phyloP scores from a whole-genome alignment of 1,140 invertebrate species.

The Batillaria attramentaria region DNA sequence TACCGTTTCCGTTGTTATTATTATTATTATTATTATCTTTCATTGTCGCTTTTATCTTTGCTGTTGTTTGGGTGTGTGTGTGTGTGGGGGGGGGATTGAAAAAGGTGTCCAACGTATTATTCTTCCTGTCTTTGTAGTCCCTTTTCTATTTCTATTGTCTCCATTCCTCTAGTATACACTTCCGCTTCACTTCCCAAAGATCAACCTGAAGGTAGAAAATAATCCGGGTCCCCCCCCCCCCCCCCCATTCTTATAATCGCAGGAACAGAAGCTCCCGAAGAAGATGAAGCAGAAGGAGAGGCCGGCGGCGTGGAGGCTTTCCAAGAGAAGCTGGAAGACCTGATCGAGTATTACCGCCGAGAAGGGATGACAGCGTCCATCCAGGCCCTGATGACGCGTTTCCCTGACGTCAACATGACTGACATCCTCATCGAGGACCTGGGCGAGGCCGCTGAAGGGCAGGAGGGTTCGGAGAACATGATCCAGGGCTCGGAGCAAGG shows the following conservation, averaged over 20 bases:
- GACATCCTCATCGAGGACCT: constrained; percentile 17
- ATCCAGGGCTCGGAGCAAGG: not conserved
- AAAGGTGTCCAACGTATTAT: too few relatives aligned
- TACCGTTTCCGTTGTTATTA: too few relatives aligned
- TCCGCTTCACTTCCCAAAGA: too few relatives aligned
- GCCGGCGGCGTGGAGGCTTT: constrained; percentile 29
- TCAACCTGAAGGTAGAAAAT: not conserved
- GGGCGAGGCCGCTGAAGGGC: constrained; percentile 12
- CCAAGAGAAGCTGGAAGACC: constrained; percentile 30
- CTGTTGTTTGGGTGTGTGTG: too few relatives aligned
- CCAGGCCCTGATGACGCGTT: constrained; percentile 25
- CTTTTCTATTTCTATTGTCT: too few relatives aligned
- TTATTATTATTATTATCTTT: too few relatives aligned
- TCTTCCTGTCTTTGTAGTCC: too few relatives aligned
- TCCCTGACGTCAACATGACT: constrained; percentile 35
- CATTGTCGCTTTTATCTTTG: too few relatives aligned
- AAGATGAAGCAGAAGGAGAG: constrained; percentile 4
- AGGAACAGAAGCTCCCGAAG: not conserved
- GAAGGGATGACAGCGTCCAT: constrained; percentile 8
- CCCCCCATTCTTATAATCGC: too few relatives aligned
- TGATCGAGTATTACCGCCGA: constrained; percentile 12
- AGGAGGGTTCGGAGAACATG: constrained; percentile 16
- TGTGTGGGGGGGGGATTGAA: too few relatives aligned
- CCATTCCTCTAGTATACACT: too few relatives aligned
- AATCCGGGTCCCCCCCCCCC: not conserved